Percentiles rank a stretch among this genome's conserved stretches.
Evolutionary conservation across 2,113 vertebrate genomes (phyloP).

Genomic region (Pseudonaja textilis): DNA sequence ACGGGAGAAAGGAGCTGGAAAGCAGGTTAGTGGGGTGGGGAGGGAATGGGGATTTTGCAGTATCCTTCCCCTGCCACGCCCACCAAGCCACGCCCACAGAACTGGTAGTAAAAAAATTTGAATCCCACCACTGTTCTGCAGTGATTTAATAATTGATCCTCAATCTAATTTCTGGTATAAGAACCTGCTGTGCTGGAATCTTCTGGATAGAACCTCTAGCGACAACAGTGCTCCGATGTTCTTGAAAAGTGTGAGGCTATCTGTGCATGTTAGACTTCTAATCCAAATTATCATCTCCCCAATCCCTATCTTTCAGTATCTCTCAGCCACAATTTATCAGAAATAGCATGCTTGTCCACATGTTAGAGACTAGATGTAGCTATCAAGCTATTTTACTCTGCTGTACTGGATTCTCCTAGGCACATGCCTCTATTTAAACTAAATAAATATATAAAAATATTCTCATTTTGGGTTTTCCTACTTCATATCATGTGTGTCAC

Average conservation of each 20-base stretch:
- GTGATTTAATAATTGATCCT: neutral
- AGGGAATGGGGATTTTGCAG: too few species aligned
- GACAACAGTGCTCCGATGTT: neutral
- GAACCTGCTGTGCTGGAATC: neutral
- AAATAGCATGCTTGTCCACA: neutral
- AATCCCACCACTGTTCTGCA: too few species aligned
- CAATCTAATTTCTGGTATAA: neutral
- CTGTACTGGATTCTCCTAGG: neutral
- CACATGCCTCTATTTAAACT: neutral
- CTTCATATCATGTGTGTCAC: neutral
- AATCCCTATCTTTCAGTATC: neutral
- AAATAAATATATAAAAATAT: neutral
- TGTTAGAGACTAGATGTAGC: neutral
- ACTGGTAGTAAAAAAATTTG: too few species aligned
- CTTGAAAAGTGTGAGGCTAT: neutral
- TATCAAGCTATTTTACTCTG: neutral
- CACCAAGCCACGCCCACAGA: too few species aligned
- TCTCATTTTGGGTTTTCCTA: neutral
- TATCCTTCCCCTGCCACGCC: too few species aligned
- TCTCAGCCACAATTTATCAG: neutral
- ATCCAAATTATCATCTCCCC: neutral
- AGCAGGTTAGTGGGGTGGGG: too few species aligned
- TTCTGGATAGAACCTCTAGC: neutral
- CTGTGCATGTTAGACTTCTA: neutral
- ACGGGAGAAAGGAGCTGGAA: too few species aligned